phyloP scores from a whole-genome alignment of 2,888 invertebrate species.

The Cryptus armator region DNA sequence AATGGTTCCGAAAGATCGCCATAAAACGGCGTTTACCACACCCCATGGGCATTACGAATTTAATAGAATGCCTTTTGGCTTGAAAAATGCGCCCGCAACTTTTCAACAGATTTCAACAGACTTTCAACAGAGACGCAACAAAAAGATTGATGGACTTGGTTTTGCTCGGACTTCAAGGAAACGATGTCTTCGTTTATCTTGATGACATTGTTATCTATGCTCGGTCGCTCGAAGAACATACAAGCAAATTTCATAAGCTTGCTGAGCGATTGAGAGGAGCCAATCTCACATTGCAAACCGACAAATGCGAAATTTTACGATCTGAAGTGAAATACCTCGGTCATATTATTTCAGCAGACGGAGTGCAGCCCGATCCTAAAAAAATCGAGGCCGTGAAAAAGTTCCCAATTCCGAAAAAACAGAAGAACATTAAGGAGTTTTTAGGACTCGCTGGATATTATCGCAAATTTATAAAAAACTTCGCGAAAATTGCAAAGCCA shows the following conservation, averaged over 20 bases:
- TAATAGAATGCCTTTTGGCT: too few relatives aligned
- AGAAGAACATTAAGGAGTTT: conserved; percentile 23
- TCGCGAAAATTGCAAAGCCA: conserved; percentile 28
- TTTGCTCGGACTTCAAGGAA: too few relatives aligned
- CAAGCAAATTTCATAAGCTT: conserved; percentile 7
- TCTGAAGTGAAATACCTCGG: conserved; percentile 49
- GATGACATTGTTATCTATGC: not conserved
- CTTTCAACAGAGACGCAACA: too few relatives aligned
- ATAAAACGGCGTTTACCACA: too few relatives aligned
- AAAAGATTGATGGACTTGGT: too few relatives aligned
- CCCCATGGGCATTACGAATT: too few relatives aligned
- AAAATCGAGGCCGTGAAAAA: conserved; percentile 51
- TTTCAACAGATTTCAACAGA: too few relatives aligned
- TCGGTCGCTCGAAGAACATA: conserved; percentile 54
- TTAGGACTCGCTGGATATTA: conserved; percentile 35
- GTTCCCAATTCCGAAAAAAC: conserved; percentile 26
- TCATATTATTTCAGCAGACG: conserved; percentile 45
- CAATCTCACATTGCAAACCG: conserved; percentile 45
- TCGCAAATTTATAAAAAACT: conserved; percentile 17
- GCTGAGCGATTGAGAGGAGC: conserved; percentile 25
- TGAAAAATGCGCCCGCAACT: too few relatives aligned
- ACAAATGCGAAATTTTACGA: conserved; percentile 52
- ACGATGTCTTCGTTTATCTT: too few relatives aligned
- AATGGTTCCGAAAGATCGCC: too few relatives aligned
- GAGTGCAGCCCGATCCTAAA: conserved; percentile 39